Percentiles rank a stretch among this genome's conserved stretches.
phyloP scores from a whole-genome alignment of 2,113 vertebrate species.

The Aegypius monachus region DNA sequence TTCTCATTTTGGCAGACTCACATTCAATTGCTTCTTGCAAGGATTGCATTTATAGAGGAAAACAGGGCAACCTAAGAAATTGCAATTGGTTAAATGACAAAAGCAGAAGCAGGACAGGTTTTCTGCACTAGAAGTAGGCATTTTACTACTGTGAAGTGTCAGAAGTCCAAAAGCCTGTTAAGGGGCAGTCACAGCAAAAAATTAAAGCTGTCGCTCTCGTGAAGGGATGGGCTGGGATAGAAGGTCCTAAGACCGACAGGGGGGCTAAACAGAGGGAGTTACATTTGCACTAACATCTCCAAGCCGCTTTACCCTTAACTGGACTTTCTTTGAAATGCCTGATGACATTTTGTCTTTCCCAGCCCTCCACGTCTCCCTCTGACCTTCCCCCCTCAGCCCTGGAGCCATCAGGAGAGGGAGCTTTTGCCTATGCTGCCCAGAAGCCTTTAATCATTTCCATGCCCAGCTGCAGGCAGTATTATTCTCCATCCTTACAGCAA shows the following conservation, averaged over 20 bases:
- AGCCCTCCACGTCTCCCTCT: neutral
- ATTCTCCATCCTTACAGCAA: neutral
- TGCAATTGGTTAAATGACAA: neutral
- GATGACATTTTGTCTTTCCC: neutral
- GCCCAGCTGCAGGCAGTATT: neutral
- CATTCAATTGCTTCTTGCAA: neutral
- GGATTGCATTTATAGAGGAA: neutral
- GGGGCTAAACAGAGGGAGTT: neutral
- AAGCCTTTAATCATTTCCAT: neutral
- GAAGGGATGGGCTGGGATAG: neutral
- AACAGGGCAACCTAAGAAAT: neutral
- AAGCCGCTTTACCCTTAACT: neutral
- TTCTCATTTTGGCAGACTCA: neutral
- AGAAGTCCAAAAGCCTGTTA: neutral
- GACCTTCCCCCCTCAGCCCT: neutral
- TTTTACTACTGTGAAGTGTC: neutral
- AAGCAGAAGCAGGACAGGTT: neutral
- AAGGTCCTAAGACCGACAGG: neutral
- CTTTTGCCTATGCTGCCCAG: neutral
- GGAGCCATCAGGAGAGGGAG: neutral
- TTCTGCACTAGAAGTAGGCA: neutral
- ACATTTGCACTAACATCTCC: neutral
- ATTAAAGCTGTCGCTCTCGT: neutral
- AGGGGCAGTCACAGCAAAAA: neutral
- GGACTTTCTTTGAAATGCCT: neutral